A percentile compares a stretch with the other conserved stretches of the same genome.
Conservation (phyloP, 2,797 vertebrate species). For the Falco peregrinus region DNA sequence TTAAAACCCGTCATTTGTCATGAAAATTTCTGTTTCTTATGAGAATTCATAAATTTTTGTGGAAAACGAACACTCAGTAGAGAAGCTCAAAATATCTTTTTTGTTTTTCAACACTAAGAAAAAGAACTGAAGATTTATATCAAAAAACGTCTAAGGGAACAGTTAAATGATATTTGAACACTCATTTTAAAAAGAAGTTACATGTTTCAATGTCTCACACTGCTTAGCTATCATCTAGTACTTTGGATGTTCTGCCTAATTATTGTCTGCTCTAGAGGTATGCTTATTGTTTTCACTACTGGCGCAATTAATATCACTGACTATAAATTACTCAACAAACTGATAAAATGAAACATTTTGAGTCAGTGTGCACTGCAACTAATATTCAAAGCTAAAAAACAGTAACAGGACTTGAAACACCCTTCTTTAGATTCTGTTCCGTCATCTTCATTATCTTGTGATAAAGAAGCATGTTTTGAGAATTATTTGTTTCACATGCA, state of each 20-base stretch:
- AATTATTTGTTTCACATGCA: conserved; percentile 35
- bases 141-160: neutral
- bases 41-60: neutral
- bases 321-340: neutral
- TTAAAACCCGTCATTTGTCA: neutral
- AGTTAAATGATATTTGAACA: neutral
- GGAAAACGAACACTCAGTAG: neutral
- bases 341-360: neutral
- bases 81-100: neutral
- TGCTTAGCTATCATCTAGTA: neutral
- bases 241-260: neutral
- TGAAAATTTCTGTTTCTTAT: neutral
- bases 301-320: neutral
- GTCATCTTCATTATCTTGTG: conserved; percentile 28
- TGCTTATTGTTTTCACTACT: neutral
- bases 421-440: neutral
- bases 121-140: neutral
- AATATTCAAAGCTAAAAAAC: neutral
- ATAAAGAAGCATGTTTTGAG: conserved; percentile 19
- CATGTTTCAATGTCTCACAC: neutral
- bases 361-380: neutral
- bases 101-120: neutral
- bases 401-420: conserved; percentile 23
- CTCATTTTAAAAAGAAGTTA: neutral
- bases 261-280: neutral